phyloP scores from a whole-genome alignment of 2,888 invertebrate genomes.

The Chrysolina haemoptera region DNA sequence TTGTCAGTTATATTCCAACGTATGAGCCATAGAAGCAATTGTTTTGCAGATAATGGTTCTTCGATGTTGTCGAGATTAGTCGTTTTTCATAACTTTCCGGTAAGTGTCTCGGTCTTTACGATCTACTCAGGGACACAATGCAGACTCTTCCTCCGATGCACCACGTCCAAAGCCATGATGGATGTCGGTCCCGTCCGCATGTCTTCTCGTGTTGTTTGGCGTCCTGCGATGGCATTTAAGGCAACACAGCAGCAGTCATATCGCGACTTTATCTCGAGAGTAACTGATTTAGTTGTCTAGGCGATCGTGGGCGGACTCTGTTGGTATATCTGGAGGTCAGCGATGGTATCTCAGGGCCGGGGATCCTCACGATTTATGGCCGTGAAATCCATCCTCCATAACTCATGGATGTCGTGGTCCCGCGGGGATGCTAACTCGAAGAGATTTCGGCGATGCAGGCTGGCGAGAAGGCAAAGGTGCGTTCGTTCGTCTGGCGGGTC shows the following conservation, averaged over 20 bases:
- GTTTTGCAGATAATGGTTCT: too few relatives aligned
- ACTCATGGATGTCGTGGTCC: conserved; percentile 62
- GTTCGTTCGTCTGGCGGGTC: conserved; percentile 3
- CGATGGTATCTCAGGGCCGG: conserved; percentile 56
- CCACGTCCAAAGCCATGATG: conserved; percentile 34
- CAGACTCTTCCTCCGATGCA: not conserved
- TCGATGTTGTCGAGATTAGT: too few relatives aligned
- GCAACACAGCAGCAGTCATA: conserved; percentile 53
- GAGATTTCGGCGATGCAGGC: conserved; percentile 32
- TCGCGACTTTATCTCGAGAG: conserved; percentile 54
- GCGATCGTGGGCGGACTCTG: conserved; percentile 69
- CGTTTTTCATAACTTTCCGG: too few relatives aligned
- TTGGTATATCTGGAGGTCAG: conserved; percentile 63
- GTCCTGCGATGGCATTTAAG: conserved; percentile 60
- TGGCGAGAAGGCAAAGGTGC: conserved; percentile 26
- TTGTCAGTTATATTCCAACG: too few relatives aligned
- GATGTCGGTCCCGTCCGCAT: conserved; percentile 43
- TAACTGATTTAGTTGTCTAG: conserved; percentile 71
- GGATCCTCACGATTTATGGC: conserved; percentile 68
- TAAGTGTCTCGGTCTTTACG: too few relatives aligned
- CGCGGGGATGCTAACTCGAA: conserved; percentile 57
- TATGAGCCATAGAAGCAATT: too few relatives aligned
- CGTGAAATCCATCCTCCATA: conserved; percentile 67
- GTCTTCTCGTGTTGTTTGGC: conserved; percentile 47
- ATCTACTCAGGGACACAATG: not conserved